Conservation (phyloP, 2,113 vertebrate genomes). For the Nibea albiflora region DNA sequence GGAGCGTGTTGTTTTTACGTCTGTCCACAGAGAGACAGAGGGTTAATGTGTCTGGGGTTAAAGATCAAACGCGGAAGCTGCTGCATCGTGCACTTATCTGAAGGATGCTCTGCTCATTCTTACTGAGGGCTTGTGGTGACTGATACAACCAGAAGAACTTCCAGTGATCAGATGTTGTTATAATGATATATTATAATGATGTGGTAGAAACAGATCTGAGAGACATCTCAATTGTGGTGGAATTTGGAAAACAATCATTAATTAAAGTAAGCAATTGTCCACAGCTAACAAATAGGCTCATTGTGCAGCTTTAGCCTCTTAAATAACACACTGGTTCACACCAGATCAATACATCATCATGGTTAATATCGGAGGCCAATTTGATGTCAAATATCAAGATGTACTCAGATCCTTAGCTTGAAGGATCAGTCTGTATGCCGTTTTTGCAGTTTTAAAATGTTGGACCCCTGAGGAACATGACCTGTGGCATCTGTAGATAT, state of each 20-base stretch:
- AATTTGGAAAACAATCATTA: not conserved
- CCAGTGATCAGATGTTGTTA: not conserved
- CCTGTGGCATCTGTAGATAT: too few relatives aligned
- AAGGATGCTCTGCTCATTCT: not conserved
- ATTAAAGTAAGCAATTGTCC: not conserved
- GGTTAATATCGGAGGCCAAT: not conserved
- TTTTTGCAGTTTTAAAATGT: too few relatives aligned
- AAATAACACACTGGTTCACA: not conserved
- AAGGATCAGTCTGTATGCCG: too few relatives aligned
- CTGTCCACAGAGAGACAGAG: not conserved
- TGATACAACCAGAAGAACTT: not conserved
- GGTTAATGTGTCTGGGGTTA: slow-evolving; percentile 35
- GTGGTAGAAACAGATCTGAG: not conserved
- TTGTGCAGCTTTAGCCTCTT: not conserved
- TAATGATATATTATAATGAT: not conserved
- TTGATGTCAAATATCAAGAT: not conserved
- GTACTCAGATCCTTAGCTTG: not conserved
- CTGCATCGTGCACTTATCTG: not conserved
- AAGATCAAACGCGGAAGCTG: slow-evolving; percentile 25
- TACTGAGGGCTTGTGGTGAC: not conserved
- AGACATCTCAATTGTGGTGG: not conserved
- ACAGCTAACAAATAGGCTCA: not conserved
- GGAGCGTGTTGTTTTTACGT: slow-evolving; percentile 5
- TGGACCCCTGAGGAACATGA: too few relatives aligned
- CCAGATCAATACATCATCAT: not conserved